These are phyloP conservation scores for Plutomurus gul DNA, from an alignment of 1,140 invertebrate species.

Conservation along the genomic window DNA sequence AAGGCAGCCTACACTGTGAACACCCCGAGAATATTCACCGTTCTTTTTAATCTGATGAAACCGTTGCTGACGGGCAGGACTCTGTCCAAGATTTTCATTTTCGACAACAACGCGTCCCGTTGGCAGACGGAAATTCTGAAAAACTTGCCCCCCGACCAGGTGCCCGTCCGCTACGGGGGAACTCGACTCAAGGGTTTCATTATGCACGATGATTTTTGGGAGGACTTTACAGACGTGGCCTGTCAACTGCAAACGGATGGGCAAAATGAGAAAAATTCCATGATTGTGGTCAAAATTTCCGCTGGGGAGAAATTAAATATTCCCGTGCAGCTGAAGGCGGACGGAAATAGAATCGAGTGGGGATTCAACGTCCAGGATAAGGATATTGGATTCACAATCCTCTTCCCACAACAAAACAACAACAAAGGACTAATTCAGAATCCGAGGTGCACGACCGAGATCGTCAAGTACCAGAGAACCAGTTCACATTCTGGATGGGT, in stretches of 20 bases:
- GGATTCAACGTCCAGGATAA: background rate
- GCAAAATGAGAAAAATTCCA: background rate
- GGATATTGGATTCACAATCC: background rate
- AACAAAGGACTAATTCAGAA: too few relatives aligned
- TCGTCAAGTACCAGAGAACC: background rate
- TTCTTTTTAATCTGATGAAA: background rate
- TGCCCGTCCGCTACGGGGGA: slow-evolving; percentile 5
- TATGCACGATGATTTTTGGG: background rate
- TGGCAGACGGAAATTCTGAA: background rate
- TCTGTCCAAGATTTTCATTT: slow-evolving; percentile 14
- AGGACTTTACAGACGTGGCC: background rate
- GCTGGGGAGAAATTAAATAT: background rate
- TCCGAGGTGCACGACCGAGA: too few relatives aligned
- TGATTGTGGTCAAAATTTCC: background rate
- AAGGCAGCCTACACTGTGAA: slow-evolving; percentile 16
- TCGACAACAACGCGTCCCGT: background rate
- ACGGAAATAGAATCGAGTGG: background rate
- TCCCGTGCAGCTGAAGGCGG: background rate
- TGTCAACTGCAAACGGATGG: background rate
- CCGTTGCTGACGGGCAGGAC: slow-evolving; percentile 4
- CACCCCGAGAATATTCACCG: slow-evolving; percentile 25
- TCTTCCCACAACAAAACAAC: background rate
- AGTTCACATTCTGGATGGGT: background rate
- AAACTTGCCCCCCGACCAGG: background rate
- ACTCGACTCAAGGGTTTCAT: background rate